Conservation (phyloP, 2,113 vertebrate genomes). For the Petrocephalus microphthalmus region DNA sequence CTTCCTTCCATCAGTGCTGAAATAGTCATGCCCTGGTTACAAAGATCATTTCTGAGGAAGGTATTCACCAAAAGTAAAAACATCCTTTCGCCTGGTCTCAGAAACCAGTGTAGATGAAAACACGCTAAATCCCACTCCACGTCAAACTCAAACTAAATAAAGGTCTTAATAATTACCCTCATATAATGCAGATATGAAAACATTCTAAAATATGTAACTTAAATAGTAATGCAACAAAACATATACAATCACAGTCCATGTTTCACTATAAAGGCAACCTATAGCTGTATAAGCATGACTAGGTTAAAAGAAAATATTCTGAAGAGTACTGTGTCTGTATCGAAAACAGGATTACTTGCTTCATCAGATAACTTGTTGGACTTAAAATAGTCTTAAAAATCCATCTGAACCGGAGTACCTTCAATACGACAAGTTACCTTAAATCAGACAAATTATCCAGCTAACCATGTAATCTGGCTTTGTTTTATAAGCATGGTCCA, state of each 20-base stretch:
- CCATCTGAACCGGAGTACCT: neutral
- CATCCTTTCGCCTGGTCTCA: no score
- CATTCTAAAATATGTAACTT: neutral
- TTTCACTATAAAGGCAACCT: neutral
- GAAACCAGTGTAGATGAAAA: no score
- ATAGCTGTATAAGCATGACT: neutral
- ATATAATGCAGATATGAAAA: neutral
- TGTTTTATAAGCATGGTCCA: neutral
- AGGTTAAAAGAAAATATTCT: neutral
- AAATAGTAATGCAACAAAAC: neutral
- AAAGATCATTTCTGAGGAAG: no score
- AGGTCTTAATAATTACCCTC: neutral
- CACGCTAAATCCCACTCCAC: neutral
- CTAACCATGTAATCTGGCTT: neutral
- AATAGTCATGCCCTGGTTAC: neutral
- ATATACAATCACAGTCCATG: neutral
- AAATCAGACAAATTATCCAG: neutral
- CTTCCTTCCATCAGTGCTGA: neutral
- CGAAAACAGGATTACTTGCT: neutral
- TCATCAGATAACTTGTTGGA: neutral
- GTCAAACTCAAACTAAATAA: neutral
- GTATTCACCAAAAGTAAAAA: no score
- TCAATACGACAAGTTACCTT: neutral
- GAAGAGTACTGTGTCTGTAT: neutral
- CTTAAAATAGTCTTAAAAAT: neutral